Conservation (phyloP, 2,888 invertebrate genomes). For the Thumatha senex region DNA sequence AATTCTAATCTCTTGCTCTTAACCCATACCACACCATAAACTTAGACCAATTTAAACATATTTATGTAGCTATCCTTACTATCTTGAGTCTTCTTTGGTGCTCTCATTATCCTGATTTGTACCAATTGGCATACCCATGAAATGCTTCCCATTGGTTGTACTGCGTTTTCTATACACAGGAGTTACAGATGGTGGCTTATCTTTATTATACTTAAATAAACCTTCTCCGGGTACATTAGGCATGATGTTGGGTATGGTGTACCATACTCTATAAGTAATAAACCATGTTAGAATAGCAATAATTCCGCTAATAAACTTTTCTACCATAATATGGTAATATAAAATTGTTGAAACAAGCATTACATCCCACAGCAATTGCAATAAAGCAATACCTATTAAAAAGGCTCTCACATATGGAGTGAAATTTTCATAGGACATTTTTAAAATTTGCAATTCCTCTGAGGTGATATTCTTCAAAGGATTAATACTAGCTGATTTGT, state of each 20-base stretch:
- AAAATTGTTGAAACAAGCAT: conserved; percentile 96
- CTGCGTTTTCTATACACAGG: conserved; percentile 70
- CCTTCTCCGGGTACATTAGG: conserved; percentile 91
- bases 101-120: conserved; percentile 63
- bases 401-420: conserved; percentile 92
- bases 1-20: not conserved
- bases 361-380: conserved; percentile 96
- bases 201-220: conserved; percentile 90
- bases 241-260: conserved; percentile 83
- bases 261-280: conserved; percentile 93
- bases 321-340: conserved; percentile 98
- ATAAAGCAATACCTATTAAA: conserved; percentile 89
- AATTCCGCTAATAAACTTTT: conserved; percentile 95
- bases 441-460: conserved; percentile 87
- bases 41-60: conserved; percentile 3
- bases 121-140: conserved; percentile 92
- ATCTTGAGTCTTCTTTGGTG: conserved; percentile 62
- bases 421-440: conserved; percentile 88
- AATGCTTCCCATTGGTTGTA: conserved; percentile 81
- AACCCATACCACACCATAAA: conserved; percentile 6
- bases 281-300: conserved; percentile 95
- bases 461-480: conserved; percentile 87
- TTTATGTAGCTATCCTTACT: conserved; percentile 10
- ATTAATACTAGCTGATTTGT: conserved; percentile 82
- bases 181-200: conserved; percentile 59